These are phyloP conservation scores for Meteorus colon DNA, from an alignment of 2,888 invertebrate genomes.

Conservation along the genomic window DNA sequence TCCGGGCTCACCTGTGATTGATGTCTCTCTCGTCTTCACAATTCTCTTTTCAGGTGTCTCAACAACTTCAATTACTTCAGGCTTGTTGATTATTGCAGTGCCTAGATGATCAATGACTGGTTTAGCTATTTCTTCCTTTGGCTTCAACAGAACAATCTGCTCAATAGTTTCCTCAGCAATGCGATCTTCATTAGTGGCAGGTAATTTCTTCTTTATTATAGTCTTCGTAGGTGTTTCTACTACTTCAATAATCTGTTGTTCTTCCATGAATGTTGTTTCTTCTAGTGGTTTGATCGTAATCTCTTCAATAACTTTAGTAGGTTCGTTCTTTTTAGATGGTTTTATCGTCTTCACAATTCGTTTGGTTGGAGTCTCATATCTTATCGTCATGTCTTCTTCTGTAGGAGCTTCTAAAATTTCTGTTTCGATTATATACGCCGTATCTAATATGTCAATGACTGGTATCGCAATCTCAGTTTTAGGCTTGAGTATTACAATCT, in stretches of 20 bases:
- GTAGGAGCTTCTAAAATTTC: slow-evolving; percentile 57
- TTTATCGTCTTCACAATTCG: slow-evolving; percentile 56
- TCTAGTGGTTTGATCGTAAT: slow-evolving; percentile 50
- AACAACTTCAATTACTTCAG: slow-evolving; percentile 64
- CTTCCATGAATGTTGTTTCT: slow-evolving; percentile 55
- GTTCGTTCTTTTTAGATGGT: slow-evolving; percentile 57
- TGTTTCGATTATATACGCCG: slow-evolving; percentile 56
- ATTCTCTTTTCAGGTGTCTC: slow-evolving; percentile 68
- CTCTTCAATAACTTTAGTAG: slow-evolving; percentile 49
- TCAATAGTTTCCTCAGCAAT: slow-evolving; percentile 60
- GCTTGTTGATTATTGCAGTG: slow-evolving; percentile 62
- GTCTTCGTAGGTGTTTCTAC: slow-evolving; percentile 61
- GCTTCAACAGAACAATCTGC: slow-evolving; percentile 58
- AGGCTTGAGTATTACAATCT: slow-evolving; percentile 56
- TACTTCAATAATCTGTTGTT: slow-evolving; percentile 67
- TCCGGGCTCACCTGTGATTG: slow-evolving; percentile 50
- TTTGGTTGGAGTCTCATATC: slow-evolving; percentile 51
- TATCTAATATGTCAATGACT: slow-evolving; percentile 50
- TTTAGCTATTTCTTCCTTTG: slow-evolving; percentile 57
- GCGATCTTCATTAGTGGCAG: slow-evolving; percentile 51
- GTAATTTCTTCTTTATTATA: slow-evolving; percentile 67
- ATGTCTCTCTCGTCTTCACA: slow-evolving; percentile 65
- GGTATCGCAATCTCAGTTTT: slow-evolving; percentile 53
- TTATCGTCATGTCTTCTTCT: slow-evolving; percentile 55
- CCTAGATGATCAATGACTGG: slow-evolving; percentile 56